Percentiles rank a stretch among this genome's conserved stretches.
These are phyloP conservation scores for Chiloscyllium plagiosum DNA, from an alignment of 2,113 vertebrate species.

Conservation along the genomic window DNA sequence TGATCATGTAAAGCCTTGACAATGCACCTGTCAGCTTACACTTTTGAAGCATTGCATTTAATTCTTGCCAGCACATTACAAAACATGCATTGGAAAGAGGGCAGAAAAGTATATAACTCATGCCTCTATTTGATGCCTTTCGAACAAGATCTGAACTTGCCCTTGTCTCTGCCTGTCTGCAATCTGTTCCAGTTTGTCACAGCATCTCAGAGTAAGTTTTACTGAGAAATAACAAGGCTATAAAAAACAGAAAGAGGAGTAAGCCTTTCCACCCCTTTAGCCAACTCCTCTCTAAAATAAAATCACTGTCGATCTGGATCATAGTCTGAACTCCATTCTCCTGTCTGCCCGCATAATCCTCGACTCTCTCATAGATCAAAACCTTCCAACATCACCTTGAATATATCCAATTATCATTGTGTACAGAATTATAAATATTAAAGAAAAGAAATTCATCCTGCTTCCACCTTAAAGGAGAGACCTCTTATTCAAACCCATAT, in stretches of 20 bases:
- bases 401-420: too few species aligned
- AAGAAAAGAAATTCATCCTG: too few species aligned
- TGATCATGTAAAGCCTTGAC: neutral
- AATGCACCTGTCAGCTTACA: neutral
- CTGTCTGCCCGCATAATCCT: too few species aligned
- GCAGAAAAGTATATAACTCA: neutral
- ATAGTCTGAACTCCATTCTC: too few species aligned
- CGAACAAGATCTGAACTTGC: neutral
- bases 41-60: neutral
- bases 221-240: neutral
- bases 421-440: too few species aligned
- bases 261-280: too few species aligned
- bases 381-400: too few species aligned
- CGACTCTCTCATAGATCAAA: too few species aligned
- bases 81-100: neutral
- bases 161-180: neutral
- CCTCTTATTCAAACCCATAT: too few species aligned
- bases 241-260: neutral
- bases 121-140: neutral
- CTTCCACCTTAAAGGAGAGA: too few species aligned
- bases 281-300: too few species aligned
- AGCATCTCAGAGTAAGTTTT: neutral
- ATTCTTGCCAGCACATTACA: neutral
- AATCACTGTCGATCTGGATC: too few species aligned
- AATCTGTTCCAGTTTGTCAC: neutral